Evolutionary conservation across 2,888 invertebrate species (phyloP).

Genomic region (Yponomeuta malinellus): DNA sequence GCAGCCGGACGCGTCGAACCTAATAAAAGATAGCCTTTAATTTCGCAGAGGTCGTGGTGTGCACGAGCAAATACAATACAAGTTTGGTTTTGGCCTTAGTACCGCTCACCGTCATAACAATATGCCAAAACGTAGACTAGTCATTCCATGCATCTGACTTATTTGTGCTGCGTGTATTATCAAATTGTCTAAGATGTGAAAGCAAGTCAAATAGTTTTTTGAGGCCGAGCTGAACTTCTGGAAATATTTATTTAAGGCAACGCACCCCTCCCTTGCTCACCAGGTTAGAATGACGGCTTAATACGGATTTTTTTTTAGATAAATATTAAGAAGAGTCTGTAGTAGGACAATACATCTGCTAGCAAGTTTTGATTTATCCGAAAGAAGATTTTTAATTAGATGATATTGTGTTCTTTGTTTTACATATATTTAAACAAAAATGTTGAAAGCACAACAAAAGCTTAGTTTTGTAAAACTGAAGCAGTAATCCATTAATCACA

Average conservation of each 20-base stretch:
- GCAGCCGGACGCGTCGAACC: neutral
- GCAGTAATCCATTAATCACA: neutral
- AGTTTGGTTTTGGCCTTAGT: no score
- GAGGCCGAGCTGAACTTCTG: no score
- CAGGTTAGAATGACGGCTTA: neutral
- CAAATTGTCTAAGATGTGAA: no score
- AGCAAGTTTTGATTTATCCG: no score
- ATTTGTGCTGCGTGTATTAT: no score
- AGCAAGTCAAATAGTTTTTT: no score
- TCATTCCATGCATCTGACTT: no score
- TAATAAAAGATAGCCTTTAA: constrained; percentile 13
- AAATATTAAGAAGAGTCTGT: neutral
- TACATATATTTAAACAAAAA: neutral
- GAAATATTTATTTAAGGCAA: no score
- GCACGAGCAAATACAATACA: neutral
- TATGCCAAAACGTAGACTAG: no score
- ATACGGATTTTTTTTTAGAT: neutral
- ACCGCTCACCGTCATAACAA: no score
- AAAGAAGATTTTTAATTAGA: neutral
- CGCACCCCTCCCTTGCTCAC: no score
- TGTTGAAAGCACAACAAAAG: neutral
- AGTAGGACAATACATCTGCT: no score
- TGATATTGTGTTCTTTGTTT: neutral
- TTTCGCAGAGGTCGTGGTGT: neutral
- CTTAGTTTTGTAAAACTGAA: neutral